Evolutionary conservation across 1,140 invertebrate species (phyloP).

Genomic region (Eulimnadia texana): DNA sequence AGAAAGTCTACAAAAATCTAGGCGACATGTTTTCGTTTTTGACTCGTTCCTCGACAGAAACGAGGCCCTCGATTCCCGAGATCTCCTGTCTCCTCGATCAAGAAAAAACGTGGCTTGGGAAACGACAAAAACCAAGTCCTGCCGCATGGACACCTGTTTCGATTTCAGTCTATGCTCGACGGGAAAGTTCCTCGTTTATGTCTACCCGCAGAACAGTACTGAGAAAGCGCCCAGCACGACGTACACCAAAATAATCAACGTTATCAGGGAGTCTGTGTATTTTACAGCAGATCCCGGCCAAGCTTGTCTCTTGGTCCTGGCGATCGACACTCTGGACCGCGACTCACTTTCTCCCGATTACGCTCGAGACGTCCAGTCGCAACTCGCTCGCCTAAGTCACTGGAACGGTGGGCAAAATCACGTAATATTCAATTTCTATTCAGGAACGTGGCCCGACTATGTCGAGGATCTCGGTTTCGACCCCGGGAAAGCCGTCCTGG

Average conservation of each 20-base stretch:
- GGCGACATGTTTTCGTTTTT: constrained; percentile 23
- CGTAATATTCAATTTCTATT: constrained; percentile 95
- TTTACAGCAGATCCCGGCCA: constrained; percentile 68
- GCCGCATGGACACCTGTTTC: constrained; percentile 94
- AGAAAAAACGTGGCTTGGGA: constrained; percentile 19
- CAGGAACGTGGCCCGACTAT: constrained; percentile 97
- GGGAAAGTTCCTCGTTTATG: constrained; percentile 68
- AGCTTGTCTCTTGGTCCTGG: constrained; percentile 90
- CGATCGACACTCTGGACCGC: constrained; percentile 89
- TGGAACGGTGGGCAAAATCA: constrained; percentile 97
- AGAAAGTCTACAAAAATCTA: constrained; percentile 27
- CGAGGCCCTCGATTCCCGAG: constrained; percentile 22
- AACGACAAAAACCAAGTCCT: constrained; percentile 30
- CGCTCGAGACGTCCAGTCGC: constrained; percentile 69
- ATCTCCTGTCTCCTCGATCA: constrained; percentile 21
- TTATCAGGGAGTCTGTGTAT: constrained; percentile 64
- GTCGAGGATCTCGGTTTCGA: constrained; percentile 85
- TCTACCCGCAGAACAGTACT: constrained; percentile 69
- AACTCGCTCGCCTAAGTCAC: constrained; percentile 55
- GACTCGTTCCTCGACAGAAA: constrained; percentile 18
- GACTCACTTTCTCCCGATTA: constrained; percentile 83
- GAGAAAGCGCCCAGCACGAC: constrained; percentile 49
- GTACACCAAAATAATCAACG: constrained; percentile 84
- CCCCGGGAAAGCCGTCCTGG: constrained; percentile 84
- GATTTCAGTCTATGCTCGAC: constrained; percentile 66